Base-by-base conservation (phyloP, 2,888 invertebrate genomes). In the Trachelus stipa region DNA sequence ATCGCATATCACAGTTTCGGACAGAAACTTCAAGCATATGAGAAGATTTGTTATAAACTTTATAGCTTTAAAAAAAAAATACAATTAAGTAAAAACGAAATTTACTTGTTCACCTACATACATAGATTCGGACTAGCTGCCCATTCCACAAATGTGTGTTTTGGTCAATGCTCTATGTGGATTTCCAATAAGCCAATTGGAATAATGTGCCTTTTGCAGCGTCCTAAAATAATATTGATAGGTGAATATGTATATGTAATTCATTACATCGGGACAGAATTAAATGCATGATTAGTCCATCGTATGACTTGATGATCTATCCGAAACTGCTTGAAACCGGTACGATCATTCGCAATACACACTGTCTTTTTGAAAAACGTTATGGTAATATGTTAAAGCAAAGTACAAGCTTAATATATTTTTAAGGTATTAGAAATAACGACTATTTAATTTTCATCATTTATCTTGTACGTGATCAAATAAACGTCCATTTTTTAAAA, bases 401-500 rank as follows among this genome's bases (percentile, higher is more conserved):
- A 9, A 56, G 56, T 56, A 56, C 56, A 56, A 56, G 56, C 56
- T 9, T 56, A 56, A 23, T 56, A 56, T 56, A 56, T 56, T 56
- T 56, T 56, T 56, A 56, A 71, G 34, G 71, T 31, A 71, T 31
- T 31, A 71, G 71, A 11, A 71, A 71, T 71, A 71, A 71, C 33
- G 6, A 31, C 33, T 71, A 71, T 33, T 71, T 71, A 31, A 71
- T 71, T 71, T 31, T 71, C 71, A 30, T 71, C 33, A 34, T 71
- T 71, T 31, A 31, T 71, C 34, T 23, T 71, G 31, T 71, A 34
- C 23, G 34, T 71, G 23, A 71, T 34, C 9, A 71, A 71, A 71
- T 71, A 71, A 71, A 71, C 71, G 71, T 71, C 34, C 71, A 71
- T 71, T 71, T 71, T 71, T 34, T 71, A 9, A 9, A 56, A 56